phyloP scores from a whole-genome alignment of 2,888 invertebrate species.

The Abscondita cerata region DNA sequence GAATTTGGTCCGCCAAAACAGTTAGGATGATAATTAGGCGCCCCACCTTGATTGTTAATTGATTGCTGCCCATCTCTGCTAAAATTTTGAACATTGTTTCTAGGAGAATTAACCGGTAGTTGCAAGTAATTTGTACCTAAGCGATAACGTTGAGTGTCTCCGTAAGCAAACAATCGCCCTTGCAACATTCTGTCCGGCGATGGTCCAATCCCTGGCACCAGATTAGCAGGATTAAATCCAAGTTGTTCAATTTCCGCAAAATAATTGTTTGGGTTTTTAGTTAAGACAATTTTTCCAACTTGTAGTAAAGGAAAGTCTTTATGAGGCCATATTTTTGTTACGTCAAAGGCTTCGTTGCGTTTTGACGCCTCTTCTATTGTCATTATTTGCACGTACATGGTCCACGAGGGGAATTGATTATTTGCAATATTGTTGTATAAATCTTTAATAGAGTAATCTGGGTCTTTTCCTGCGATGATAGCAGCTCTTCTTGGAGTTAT shows the following conservation, averaged over 20 bases:
- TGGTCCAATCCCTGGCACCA: conserved; percentile 92
- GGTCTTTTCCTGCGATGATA: conserved; percentile 76
- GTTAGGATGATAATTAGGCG: conserved; percentile 97
- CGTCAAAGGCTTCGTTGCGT: conserved; percentile 90
- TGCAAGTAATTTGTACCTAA: conserved; percentile 91
- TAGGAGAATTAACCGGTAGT: conserved; percentile 94
- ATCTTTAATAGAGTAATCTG: conserved; percentile 89
- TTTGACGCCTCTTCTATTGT: conserved; percentile 81
- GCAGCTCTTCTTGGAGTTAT: conserved; percentile 72
- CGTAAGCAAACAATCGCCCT: conserved; percentile 86
- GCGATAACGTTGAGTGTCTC: conserved; percentile 90
- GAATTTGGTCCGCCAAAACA: conserved; percentile 89
- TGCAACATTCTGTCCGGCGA: conserved; percentile 94
- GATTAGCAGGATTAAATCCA: conserved; percentile 87
- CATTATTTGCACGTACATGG: conserved; percentile 85
- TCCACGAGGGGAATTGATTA: conserved; percentile 80
- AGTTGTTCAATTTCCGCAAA: conserved; percentile 94
- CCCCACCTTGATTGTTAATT: conserved; percentile 83
- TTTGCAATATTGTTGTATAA: conserved; percentile 86
- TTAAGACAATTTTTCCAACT: conserved; percentile 85
- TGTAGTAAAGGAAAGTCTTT: conserved; percentile 85
- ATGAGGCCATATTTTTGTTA: conserved; percentile 94
- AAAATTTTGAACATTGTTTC: conserved; percentile 73
- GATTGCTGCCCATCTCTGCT: conserved; percentile 87
- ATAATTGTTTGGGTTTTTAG: conserved; percentile 90